These are phyloP conservation scores for Epizoanthus illoricatus DNA, from an alignment of 92 coral and sea anemone genomes.

Conservation along the genomic window DNA sequence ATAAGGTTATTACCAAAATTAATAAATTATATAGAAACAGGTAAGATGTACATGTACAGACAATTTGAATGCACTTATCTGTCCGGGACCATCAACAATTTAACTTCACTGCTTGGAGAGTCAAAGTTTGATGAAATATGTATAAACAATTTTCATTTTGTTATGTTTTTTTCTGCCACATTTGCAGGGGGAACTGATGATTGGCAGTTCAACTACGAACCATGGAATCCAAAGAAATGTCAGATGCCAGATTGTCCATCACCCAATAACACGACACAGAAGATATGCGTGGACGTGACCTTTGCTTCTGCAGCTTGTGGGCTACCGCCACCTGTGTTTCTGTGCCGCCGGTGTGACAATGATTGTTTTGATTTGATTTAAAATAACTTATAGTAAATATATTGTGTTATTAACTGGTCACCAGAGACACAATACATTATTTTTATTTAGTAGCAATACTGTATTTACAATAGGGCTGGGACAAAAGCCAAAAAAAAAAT, in stretches of 20 bases:
- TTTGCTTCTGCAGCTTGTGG: constrained; percentile 86
- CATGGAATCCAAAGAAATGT: constrained; percentile 88
- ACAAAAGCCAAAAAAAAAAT: too few species aligned
- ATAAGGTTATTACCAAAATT: too few species aligned
- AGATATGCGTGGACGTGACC: constrained; percentile 87
- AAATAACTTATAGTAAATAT: too few species aligned
- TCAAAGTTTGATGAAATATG: neutral
- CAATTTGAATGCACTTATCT: too few species aligned
- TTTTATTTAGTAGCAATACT: too few species aligned
- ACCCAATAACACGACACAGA: constrained; percentile 68
- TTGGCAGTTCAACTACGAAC: constrained; percentile 97
- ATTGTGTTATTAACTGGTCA: too few species aligned
- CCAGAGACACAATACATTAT: too few species aligned
- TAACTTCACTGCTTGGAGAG: neutral
- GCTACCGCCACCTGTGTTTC: constrained; percentile 85
- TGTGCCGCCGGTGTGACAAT: constrained; percentile 52
- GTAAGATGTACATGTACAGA: too few species aligned
- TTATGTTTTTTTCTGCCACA: neutral
- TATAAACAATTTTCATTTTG: neutral
- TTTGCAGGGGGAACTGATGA: constrained; percentile 89
- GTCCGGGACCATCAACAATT: neutral
- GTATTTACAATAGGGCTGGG: too few species aligned
- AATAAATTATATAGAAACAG: too few species aligned
- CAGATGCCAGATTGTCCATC: constrained; percentile 77
- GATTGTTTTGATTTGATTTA: too few species aligned